A percentile compares a stretch with the other conserved stretches of the same genome.
Evolutionary conservation across 92 coral and sea anemone species (phyloP).

Genomic region (Epizoanthus ramosus): DNA sequence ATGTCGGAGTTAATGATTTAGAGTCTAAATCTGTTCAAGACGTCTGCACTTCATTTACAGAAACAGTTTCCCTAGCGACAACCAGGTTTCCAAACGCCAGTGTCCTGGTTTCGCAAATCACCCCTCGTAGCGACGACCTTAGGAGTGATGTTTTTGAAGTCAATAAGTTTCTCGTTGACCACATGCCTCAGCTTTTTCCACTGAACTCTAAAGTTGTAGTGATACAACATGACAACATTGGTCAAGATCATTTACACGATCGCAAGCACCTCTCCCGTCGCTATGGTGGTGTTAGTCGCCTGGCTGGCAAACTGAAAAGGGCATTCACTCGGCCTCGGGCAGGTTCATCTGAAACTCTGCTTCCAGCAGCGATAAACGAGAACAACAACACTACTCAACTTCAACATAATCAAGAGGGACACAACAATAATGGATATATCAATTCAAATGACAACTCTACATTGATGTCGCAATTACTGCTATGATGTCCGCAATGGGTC

Average conservation of each 20-base stretch:
- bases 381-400: too few relatives aligned
- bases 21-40: background rate
- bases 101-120: background rate
- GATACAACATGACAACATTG: background rate
- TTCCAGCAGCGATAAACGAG: too few relatives aligned
- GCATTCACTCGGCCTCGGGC: background rate
- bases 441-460: too few relatives aligned
- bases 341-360: too few relatives aligned
- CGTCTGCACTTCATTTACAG: background rate
- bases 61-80: background rate
- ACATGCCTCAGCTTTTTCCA: background rate
- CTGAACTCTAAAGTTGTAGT: background rate
- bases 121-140: background rate
- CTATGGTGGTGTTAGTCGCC: background rate
- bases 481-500: too few relatives aligned
- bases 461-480: too few relatives aligned
- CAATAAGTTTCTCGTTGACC: background rate
- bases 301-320: background rate
- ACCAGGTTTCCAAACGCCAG: background rate
- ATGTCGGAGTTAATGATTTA: background rate
- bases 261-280: background rate
- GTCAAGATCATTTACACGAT: background rate
- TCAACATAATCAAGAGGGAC: too few relatives aligned
- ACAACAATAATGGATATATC: too few relatives aligned
- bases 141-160: background rate